Evolutionary conservation across 2,113 vertebrate species (phyloP), one percentile per base, ranked within the genome.

Genomic region (Hirundichthys speculiger): DNA sequence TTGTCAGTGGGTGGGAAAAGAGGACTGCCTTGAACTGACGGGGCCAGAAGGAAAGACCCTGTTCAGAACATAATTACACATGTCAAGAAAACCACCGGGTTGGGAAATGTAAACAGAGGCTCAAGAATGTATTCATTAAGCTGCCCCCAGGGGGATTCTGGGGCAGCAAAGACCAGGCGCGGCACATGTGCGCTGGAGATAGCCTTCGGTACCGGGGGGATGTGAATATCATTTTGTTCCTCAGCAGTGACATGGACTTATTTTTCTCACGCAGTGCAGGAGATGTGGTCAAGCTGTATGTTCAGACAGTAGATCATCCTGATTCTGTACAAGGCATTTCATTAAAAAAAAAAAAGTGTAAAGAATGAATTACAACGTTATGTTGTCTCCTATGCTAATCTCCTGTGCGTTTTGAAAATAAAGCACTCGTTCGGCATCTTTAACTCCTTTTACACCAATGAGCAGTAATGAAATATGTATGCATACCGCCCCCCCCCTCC

Each of bases 41-140:
- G 65, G 73, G 83, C 59, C 69, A 77, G 75, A 77, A 82, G 82
- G 75, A 83, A 87, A 71, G 77, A 77, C 72, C 73, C 18, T 12
- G 76, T 82, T 80, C 81, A 73, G 54, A 75, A 61, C 53, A 55
- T 87, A 88, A 89, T 83, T 86, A 84, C 70, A 73, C 46, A 79
- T 79, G 84, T 89, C 83, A 86, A 68, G 77, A 80, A 83, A 89
- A 89, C 54, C 62, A 87, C 72, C 63, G 62, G 81, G 77, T 86
- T 83, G 77, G 79, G 80, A 82, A 83, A 86, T 84, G 75, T 86
- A 80, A 86, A 82, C 86, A 86, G 79, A 81, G 80, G 73, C 75
- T 60, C 16, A 42, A 66, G 73, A 80, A 69, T 64, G 79, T 83
- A 67, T 83, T 75, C 73, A 85, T 83, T 82, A 77, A 57, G 46